phyloP scores from a whole-genome alignment of 1,140 invertebrate genomes.

The Aphelenchoides fujianensis region DNA sequence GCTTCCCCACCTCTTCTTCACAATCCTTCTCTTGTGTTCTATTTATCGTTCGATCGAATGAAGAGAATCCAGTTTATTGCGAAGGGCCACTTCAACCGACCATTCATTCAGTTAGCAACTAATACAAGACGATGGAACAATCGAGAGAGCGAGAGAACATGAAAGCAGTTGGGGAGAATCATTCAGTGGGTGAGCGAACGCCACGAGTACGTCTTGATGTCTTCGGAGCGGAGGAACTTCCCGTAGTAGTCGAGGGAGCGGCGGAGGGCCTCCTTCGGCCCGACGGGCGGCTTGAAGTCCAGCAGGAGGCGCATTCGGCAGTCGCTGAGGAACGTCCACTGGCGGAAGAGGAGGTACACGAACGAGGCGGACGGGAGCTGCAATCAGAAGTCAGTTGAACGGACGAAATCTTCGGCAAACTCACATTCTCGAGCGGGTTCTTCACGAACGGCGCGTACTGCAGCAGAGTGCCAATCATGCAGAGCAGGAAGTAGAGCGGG shows the following conservation, averaged over 20 bases:
- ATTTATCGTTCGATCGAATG: too few relatives aligned
- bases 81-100: too few relatives aligned
- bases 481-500: conserved; percentile 34
- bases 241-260: conserved; percentile 37
- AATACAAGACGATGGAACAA: not conserved
- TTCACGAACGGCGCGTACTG: conserved; percentile 16
- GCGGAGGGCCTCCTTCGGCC: conserved; percentile 31
- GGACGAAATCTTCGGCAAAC: conserved; percentile 9
- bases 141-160: too few relatives aligned
- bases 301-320: conserved; percentile 45
- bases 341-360: conserved; percentile 45
- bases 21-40: too few relatives aligned
- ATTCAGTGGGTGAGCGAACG: not conserved
- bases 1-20: too few relatives aligned
- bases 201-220: conserved; percentile 10
- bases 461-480: conserved; percentile 24
- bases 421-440: conserved; percentile 11
- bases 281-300: conserved; percentile 28
- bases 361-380: conserved; percentile 40
- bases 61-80: not conserved
- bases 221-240: not conserved
- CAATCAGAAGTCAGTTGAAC: conserved; percentile 8
- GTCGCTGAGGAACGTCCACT: conserved; percentile 49
- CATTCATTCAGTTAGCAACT: conserved; percentile 5
- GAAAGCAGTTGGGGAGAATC: too few relatives aligned